Evolutionary conservation across 1,140 invertebrate species (phyloP), one percentile per base, ranked within the genome.

Genomic region (Drosophila pruinosa): DNA sequence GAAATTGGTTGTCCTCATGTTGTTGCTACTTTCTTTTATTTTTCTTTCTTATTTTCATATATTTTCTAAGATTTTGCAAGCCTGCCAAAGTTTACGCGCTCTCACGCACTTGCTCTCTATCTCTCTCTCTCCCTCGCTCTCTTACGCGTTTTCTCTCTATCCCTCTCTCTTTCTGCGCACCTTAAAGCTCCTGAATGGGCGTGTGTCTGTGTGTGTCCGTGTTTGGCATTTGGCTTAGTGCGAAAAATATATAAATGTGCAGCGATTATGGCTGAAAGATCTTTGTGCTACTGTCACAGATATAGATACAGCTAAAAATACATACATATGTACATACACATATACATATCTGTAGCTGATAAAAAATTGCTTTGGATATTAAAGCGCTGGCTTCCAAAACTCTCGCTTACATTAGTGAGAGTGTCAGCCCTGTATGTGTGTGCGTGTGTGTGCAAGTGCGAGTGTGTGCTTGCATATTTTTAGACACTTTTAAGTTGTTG

Each of bases 201-300:
- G 21, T 48, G 22, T 41, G 53, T 48, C 6, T 58, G 15, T 64
- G 61, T 28, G 50, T 65, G 26, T 19, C 12, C 56, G 21, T 36
- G 14, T 45, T 28, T 43, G 62, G 72, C 59, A 14, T 50, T 36
- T 50, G 67, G 77, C 54, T 77, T 59, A 61, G 59, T 77, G 78
- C 63, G 47, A 78, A 63, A 65, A 53, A 70, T 68, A 81, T 86
- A 77, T 70, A 78, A 86, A 86, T 85, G 74, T 85, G 81, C 81
- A 81, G 70, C 77, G 77, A 85, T 88, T 83, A 79, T 83, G 75
- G 76, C 62, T 28, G 75, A 80, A 74, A 80, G 81, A 85, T 85
- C 81, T 67, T 68, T 74, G 65, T 67, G 48, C 57, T 54, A 54
- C 59, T 59, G 68, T 52, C 26, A 72, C 68, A 61, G 43, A 62